Base-by-base conservation (phyloP, 2,888 invertebrate genomes). In the Tuta absoluta region DNA sequence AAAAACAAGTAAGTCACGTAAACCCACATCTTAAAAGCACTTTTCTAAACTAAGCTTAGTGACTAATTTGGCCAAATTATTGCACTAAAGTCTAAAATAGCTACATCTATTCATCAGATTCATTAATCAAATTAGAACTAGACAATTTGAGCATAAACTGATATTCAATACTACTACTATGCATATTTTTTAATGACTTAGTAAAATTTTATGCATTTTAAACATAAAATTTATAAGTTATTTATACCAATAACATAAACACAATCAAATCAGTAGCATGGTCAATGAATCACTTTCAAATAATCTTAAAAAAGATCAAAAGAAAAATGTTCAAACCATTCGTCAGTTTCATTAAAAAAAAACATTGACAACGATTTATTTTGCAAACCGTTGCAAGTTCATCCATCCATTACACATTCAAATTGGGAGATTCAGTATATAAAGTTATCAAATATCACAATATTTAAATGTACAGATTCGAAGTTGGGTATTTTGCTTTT, bases 21-120 rank as follows among this genome's bases (percentile, higher is more conserved):
- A n/a, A n/a, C n/a, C n/a, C n/a, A n/a, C n/a, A n/a, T n/a, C n/a
- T n/a, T n/a, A n/a, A 60, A 51, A 53, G 65, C 67, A 68, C 68
- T 70, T 67, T 67, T 62, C 59, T 64, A 63, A 37, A 56, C 60
- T 67, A 67, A 57, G 63, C 45, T 45, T 45, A 45, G 64, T 51
- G 64, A 60, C 74, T 80, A 83, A 79, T 86, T 86, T 86, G 85
- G 85, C 84, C 76, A 76, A 77, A 73, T 74, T 51, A 86, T 86
- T 86, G 86, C 86, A 86, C 85, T 79, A 80, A 70, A 68, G 71
- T 64, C 74, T 76, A 71, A 66, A 60, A 70, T 65, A 73, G 74
- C 79, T 77, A 78, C 75, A 69, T 70, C 11, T 38, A 2, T 21
- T 10, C 11, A 38, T 38, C 19, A 58, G 28, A 58, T 38, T 58